Evolutionary conservation across 2,113 vertebrate species (phyloP), one percentile per base, ranked within the genome.

Genomic region (Alexandromys fortis): DNA sequence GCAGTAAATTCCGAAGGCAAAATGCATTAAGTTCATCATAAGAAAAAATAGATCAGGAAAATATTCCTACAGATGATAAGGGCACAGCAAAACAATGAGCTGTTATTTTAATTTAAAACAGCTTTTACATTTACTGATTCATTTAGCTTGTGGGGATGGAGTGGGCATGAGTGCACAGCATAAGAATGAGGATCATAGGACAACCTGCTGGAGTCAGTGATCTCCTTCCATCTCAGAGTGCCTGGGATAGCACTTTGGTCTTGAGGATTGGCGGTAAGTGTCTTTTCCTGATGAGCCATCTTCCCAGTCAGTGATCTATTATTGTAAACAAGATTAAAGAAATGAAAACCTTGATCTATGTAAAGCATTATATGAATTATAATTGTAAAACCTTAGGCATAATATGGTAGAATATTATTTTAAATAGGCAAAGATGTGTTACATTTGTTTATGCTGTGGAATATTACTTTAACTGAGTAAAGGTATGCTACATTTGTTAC

Each of bases 61-160:
- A 68, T 26, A 85, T 78, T 33, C 10, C 5, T 47, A 55, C 3
- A 67, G 33, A 61, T 67, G 42, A 86, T 9, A 26, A 91, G 45
- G 49, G 38, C n/a, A 58, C 45, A 95, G 61, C 22, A 67, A 77
- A 65, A 87, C 24, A 65, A 19, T 92, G 79, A 90, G 28, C 35
- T 76, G 24, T 49, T 93, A 42, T 86, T 90, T 97, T 42, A 89
- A 93, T 82, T 58, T 22, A 12, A 26, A 38, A 83, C 21, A 61
- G 22, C 11, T 65, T 42, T 65, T 30, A 11, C 58, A 65, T 45
- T 28, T 30, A 1, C 8, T 26, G 42, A 61, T 2, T 9, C 16
- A 42, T 83, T 61, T 83, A 42, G 22, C n/a, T 63, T 28, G n/a
- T 65, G 55, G n/a, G 10, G 12, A 8, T 45, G 17, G 3, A 38